Conservation (phyloP, 2,888 invertebrate species). For the Zygogramma bicolorata region DNA sequence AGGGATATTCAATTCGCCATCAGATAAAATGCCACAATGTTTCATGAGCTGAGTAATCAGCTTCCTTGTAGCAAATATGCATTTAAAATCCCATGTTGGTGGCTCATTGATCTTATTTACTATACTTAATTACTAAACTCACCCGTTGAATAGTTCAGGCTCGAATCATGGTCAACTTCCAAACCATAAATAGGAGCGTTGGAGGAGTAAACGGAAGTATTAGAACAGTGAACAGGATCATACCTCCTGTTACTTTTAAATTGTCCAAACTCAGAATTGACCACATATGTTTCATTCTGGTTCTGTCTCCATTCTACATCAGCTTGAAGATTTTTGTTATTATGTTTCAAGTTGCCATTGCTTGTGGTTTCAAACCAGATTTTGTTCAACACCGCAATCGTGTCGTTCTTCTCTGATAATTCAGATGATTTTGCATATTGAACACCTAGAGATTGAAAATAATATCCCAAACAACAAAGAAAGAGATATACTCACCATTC, state of each 20-base stretch:
- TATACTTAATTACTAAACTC: neutral
- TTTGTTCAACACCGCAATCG: slow-evolving; percentile 66
- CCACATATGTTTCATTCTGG: slow-evolving; percentile 47
- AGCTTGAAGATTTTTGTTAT: slow-evolving; percentile 44
- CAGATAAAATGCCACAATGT: too few species aligned
- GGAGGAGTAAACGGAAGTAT: slow-evolving; percentile 41
- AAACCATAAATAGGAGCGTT: slow-evolving; percentile 34
- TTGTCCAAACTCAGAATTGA: slow-evolving; percentile 57
- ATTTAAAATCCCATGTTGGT: too few species aligned
- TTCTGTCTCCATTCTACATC: slow-evolving; percentile 17
- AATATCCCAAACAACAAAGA: neutral
- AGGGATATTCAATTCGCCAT: too few species aligned
- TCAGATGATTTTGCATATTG: slow-evolving; percentile 47
- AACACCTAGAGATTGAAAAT: slow-evolving; percentile 47
- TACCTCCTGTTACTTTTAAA: slow-evolving; percentile 59
- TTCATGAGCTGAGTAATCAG: too few species aligned
- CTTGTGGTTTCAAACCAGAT: slow-evolving; percentile 68
- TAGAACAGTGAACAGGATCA: slow-evolving; percentile 56
- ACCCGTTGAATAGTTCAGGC: slow-evolving; percentile 20
- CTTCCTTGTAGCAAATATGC: too few species aligned
- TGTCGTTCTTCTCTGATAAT: slow-evolving; percentile 55
- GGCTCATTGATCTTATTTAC: too few species aligned
- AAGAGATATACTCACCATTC: slow-evolving; percentile 53
- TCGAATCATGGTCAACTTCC: slow-evolving; percentile 35
- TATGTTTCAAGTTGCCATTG: slow-evolving; percentile 52